Base-by-base conservation (phyloP, 2,113 vertebrate genomes). In the Cottus gobio region DNA sequence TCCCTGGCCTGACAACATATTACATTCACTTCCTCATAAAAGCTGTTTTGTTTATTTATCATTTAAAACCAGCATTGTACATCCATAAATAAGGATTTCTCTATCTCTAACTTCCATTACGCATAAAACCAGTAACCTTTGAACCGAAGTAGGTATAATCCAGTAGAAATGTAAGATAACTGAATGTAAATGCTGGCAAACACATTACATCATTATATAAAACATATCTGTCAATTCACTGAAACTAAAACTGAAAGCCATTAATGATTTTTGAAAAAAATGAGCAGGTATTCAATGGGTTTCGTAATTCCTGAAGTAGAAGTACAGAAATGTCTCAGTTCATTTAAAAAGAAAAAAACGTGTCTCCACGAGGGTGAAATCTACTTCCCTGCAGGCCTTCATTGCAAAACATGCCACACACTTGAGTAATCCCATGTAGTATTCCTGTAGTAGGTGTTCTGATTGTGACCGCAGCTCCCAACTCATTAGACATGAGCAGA, bases 381-480 rank as follows among this genome's bases (percentile, higher is more conserved):
- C 57, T 75, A 48, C n/a, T 75, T 57, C 86, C 83, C 85, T 87
- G n/a, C 48, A 79, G 82, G 80, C 76, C 66, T 75, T 81, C 20
- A 70, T 80, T 64, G 22, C 44, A 69, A 71, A 85, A 76, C 75
- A 36, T 54, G 80, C 75, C 87, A 74, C 83, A 82, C 39, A 72
- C 44, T 71, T 24, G 6, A 62, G 78, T 69, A 58, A 77, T 66
- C 37, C 1, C 39, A 16, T 84, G 90, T 90, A 81, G 72, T 87
- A 67, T 86, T 82, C 82, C 68, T 88, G 71, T 79, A 85, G 60
- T 79, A 80, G 72, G 68, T 85, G 83, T 86, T 82, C 67, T 46
- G 71, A 80, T 78, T 48, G 56, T 65, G 88, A 87, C 87, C 86
- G 77, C 81, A 89, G 85, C 75, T 86, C 67, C 79, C 61, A 69